Percentiles rank a stretch among this genome's conserved stretches.
Evolutionary conservation across 2,113 vertebrate species (phyloP).

Genomic region (Ovis canadensis): DNA sequence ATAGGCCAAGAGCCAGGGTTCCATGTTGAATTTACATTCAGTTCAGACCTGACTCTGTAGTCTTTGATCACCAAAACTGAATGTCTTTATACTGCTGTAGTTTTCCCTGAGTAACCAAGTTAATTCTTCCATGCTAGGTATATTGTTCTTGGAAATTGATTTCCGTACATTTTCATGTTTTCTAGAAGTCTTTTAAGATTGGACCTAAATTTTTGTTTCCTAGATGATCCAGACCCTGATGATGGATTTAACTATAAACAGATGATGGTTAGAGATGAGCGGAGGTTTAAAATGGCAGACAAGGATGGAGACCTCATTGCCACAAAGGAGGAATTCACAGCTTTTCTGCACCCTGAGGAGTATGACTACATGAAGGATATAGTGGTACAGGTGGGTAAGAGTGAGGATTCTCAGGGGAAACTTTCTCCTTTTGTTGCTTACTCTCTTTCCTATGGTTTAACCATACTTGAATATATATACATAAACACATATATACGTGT

Average conservation of each 20-base stretch:
- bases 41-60: not conserved
- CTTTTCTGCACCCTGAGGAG: slow-evolving; percentile 94
- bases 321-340: slow-evolving; percentile 90
- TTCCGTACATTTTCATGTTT: not conserved
- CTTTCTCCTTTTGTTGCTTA: not conserved
- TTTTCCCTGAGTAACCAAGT: not conserved
- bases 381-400: slow-evolving; percentile 86
- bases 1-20: not conserved
- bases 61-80: not conserved
- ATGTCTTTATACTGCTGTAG: not conserved
- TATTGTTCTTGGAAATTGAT: slow-evolving; percentile 41
- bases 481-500: rapidly evolving
- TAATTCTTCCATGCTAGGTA: not conserved
- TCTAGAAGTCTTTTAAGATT: not conserved
- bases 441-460: not conserved
- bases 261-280: slow-evolving; percentile 91
- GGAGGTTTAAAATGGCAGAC: slow-evolving; percentile 91
- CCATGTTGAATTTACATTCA: not conserved
- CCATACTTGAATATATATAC: not conserved
- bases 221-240: slow-evolving; percentile 91
- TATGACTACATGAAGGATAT: slow-evolving; percentile 94
- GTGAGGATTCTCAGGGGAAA: not conserved
- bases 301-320: slow-evolving; percentile 85
- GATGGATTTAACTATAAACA: slow-evolving; percentile 91
- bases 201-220: slow-evolving; percentile 8